A percentile compares a stretch with the other conserved stretches of the same genome.
Evolutionary conservation across 2,797 vertebrate species (phyloP).

Genomic region (Ispidina picta): DNA sequence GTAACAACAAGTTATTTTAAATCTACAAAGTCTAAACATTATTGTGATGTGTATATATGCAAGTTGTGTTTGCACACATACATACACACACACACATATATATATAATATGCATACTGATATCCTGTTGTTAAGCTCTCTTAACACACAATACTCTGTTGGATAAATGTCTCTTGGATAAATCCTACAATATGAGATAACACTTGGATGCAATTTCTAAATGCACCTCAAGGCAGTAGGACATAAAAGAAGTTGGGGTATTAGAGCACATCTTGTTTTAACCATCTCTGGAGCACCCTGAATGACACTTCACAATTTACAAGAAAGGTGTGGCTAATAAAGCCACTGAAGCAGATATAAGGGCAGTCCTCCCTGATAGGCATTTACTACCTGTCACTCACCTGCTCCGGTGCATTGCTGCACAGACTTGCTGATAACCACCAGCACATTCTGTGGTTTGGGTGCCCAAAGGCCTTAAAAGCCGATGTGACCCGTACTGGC

Average conservation of each 20-base stretch:
- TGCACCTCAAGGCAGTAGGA: slow-evolving; percentile 69
- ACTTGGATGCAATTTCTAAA: slow-evolving; percentile 67
- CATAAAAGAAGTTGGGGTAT: slow-evolving; percentile 66
- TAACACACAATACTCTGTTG: neutral
- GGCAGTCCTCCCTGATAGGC: slow-evolving; percentile 51
- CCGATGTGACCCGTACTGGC: neutral
- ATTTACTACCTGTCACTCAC: slow-evolving; percentile 67
- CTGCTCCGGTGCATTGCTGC: slow-evolving; percentile 57
- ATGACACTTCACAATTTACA: slow-evolving; percentile 76
- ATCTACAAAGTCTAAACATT: neutral
- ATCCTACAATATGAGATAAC: slow-evolving; percentile 48
- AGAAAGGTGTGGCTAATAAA: slow-evolving; percentile 76
- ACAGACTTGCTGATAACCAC: slow-evolving; percentile 72
- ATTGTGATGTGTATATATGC: neutral
- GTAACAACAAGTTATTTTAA: neutral
- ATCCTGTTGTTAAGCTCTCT: slow-evolving; percentile 6
- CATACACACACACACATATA: neutral
- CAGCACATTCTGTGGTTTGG: slow-evolving; percentile 53
- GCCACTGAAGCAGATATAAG: slow-evolving; percentile 69
- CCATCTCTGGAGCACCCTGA: slow-evolving; percentile 62
- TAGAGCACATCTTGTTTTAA: slow-evolving; percentile 64
- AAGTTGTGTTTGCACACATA: neutral
- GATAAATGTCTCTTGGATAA: slow-evolving; percentile 32
- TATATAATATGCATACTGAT: neutral
- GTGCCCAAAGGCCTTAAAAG: slow-evolving; percentile 70